A percentile compares a stretch with the other conserved stretches of the same genome.
phyloP scores from a whole-genome alignment of 2,888 invertebrate species.

The Tetheella fluctuosa region DNA sequence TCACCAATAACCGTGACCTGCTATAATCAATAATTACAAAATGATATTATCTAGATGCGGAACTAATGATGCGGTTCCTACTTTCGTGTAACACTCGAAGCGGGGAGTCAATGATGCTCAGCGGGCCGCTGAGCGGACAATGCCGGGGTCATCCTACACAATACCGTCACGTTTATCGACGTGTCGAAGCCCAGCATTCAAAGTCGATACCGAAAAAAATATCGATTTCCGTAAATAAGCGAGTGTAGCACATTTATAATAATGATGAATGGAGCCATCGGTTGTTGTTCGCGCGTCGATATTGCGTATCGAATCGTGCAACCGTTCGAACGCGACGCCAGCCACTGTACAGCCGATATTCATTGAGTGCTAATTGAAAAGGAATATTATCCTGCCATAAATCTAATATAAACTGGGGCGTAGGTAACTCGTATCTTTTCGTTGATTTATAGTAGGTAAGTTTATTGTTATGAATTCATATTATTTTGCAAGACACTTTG shows the following conservation, averaged over 20 bases:
- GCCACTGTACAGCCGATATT: slow-evolving; percentile 48
- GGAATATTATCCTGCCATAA: slow-evolving; percentile 77
- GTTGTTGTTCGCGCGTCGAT: slow-evolving; percentile 71
- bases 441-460: slow-evolving; percentile 31
- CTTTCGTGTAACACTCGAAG: slow-evolving; percentile 36
- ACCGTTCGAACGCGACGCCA: slow-evolving; percentile 64
- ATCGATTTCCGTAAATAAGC: slow-evolving; percentile 85
- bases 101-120: slow-evolving; percentile 58
- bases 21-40: slow-evolving; percentile 81
- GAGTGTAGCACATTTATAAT: slow-evolving; percentile 84
- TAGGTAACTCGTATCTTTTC: slow-evolving; percentile 49
- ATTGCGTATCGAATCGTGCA: slow-evolving; percentile 77
- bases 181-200: slow-evolving; percentile 78
- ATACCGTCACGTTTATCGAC: slow-evolving; percentile 78
- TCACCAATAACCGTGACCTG: slow-evolving; percentile 72
- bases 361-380: slow-evolving; percentile 80
- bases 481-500: slow-evolving; percentile 34
- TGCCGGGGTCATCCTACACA: slow-evolving; percentile 76
- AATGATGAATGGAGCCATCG: slow-evolving; percentile 82
- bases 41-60: slow-evolving; percentile 70
- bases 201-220: slow-evolving; percentile 81
- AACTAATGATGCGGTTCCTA: slow-evolving; percentile 72
- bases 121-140: slow-evolving; percentile 64
- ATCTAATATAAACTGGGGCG: slow-evolving; percentile 76
- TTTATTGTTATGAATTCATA: slow-evolving; percentile 21